These are phyloP conservation scores for Mus musculus DNA, from an alignment of 2,113 vertebrate species.

Conservation along the genomic window GRCm39 chr10:28702501-28703000, in stretches of 20 bases:
- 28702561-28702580: neutral
- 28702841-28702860: neutral
- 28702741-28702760: neutral
- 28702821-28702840: neutral
- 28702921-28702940: neutral
- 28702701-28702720: neutral
- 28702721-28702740: neutral
- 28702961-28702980: conserved; percentile 13
- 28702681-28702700: neutral
- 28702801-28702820: neutral
- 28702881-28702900: neutral
- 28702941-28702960: neutral
- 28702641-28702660: neutral
- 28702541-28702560: neutral
- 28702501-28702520: neutral
- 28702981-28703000: conserved; percentile 31
- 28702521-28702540: neutral
- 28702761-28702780: neutral
- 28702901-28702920: neutral
- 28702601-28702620: neutral
- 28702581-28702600: neutral
- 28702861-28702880: neutral
- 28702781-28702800: neutral
- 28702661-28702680: neutral
- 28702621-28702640: neutral